Conservation (phyloP, 2,888 invertebrate species). For the Alcis repandata region DNA sequence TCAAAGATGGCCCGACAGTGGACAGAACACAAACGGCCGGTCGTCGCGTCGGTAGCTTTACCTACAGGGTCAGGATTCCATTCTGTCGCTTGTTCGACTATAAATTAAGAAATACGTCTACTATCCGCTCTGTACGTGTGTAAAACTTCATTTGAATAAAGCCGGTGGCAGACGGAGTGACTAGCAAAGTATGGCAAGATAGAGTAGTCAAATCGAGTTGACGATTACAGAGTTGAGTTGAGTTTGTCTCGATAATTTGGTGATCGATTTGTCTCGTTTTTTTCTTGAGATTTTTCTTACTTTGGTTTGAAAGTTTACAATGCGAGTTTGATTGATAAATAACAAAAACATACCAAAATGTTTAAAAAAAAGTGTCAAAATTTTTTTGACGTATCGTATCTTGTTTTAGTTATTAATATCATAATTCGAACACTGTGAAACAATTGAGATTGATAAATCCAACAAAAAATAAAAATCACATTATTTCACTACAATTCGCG, state of each 20-base stretch:
- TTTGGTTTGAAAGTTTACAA: background rate
- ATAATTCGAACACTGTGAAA: too few relatives aligned
- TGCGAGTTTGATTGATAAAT: too few relatives aligned
- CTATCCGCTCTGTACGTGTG: constrained; percentile 59
- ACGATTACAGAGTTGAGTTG: too few relatives aligned
- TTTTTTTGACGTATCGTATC: too few relatives aligned
- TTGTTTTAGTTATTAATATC: too few relatives aligned
- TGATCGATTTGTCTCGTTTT: background rate
- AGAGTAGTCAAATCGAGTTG: background rate
- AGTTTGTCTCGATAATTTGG: background rate
- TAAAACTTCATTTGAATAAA: constrained; percentile 60
- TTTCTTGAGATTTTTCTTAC: background rate
- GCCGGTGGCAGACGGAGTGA: constrained; percentile 8
- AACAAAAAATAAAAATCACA: too few relatives aligned
- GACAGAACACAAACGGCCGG: constrained; percentile 13
- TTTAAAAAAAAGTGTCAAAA: too few relatives aligned
- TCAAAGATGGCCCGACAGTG: constrained; percentile 19
- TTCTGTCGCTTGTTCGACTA: constrained; percentile 58
- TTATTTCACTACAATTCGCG: too few relatives aligned
- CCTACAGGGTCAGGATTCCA: constrained; percentile 31
- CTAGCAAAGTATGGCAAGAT: constrained; percentile 6
- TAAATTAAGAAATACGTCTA: constrained; percentile 77
- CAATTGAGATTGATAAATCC: too few relatives aligned
- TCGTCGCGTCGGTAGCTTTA: constrained; percentile 18
- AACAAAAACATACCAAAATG: too few relatives aligned